A percentile compares a stretch with the other conserved stretches of the same genome.
phyloP scores from a whole-genome alignment of 2,113 vertebrate species.

The Mormyrus lacerda region DNA sequence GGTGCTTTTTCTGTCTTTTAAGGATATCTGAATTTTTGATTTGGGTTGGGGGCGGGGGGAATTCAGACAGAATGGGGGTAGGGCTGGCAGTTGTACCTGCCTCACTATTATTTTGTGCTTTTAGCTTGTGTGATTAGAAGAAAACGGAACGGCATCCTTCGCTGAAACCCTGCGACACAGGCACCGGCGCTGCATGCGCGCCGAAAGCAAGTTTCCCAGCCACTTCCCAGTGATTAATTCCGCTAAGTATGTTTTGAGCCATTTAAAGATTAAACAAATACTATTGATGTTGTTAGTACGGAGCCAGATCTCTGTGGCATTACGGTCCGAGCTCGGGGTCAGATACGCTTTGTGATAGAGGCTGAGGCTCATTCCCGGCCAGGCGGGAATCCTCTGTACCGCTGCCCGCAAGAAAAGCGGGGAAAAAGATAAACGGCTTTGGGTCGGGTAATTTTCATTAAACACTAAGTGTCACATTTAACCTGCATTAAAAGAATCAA shows the following conservation, averaged over 20 bases:
- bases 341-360: background rate
- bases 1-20: background rate
- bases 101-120: background rate
- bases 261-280: background rate
- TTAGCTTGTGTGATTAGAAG: background rate
- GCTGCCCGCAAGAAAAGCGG: slow-evolving; percentile 25
- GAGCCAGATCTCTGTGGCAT: background rate
- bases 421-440: slow-evolving; percentile 81
- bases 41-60: background rate
- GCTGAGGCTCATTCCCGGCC: background rate
- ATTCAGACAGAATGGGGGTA: background rate
- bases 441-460: slow-evolving; percentile 85
- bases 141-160: background rate
- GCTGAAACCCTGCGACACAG: background rate
- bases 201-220: background rate
- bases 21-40: background rate
- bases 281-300: background rate
- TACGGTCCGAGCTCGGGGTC: background rate
- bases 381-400: background rate
- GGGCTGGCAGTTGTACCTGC: too few species aligned
- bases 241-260: background rate
- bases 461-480: slow-evolving; percentile 90
- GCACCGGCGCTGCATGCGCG: background rate
- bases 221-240: background rate
- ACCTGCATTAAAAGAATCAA: slow-evolving; percentile 87